These are phyloP conservation scores for Lates calcarifer DNA, from an alignment of 2,113 vertebrate species.

Conservation along the genomic window DNA sequence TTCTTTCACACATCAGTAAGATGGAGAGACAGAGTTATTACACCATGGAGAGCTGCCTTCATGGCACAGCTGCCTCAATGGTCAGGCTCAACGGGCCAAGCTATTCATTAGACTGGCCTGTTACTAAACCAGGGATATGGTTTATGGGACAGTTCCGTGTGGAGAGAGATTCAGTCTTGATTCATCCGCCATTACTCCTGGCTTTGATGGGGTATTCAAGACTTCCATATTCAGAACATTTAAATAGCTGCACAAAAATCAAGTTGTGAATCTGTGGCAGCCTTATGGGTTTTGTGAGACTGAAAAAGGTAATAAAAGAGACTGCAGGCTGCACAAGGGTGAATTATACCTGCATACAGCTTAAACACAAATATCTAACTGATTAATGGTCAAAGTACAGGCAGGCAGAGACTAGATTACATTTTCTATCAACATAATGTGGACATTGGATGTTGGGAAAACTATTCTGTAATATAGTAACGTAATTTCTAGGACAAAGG, in stretches of 20 bases:
- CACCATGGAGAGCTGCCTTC: slow-evolving; percentile 70
- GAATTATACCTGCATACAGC: not conserved
- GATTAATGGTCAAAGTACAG: not conserved
- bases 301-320: slow-evolving; percentile 35
- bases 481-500: too few species aligned
- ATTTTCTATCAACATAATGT: not conserved
- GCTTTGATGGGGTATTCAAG: slow-evolving; percentile 69
- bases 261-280: slow-evolving; percentile 18
- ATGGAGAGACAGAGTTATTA: slow-evolving; percentile 77
- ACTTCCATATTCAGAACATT: slow-evolving; percentile 52
- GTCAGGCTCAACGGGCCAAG: slow-evolving; percentile 64
- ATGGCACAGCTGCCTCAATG: slow-evolving; percentile 72
- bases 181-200: slow-evolving; percentile 65
- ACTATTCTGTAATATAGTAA: not conserved
- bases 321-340: not conserved
- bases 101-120: slow-evolving; percentile 75
- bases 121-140: slow-evolving; percentile 75
- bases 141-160: slow-evolving; percentile 73
- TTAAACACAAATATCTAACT: not conserved
- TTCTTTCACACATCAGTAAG: slow-evolving; percentile 81
- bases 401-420: not conserved
- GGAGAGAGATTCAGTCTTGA: slow-evolving; percentile 59
- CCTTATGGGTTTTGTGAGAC: slow-evolving; percentile 37
- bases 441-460: not conserved
- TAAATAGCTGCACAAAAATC: slow-evolving; percentile 7